These are phyloP conservation scores for Bellardia pandia DNA, from an alignment of 2,888 invertebrate genomes.

Conservation along the genomic window DNA sequence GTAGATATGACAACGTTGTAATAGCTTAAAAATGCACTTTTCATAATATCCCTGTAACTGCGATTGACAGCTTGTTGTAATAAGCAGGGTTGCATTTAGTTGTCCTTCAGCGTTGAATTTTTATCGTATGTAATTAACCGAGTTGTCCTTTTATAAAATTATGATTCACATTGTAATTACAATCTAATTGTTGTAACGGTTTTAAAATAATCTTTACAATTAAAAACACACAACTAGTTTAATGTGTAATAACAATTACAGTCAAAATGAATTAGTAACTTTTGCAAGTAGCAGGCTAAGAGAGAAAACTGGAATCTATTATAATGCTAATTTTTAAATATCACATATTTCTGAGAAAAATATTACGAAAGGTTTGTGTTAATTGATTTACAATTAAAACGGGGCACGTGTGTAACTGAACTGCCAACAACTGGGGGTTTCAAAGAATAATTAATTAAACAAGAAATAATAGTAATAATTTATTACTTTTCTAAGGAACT, in stretches of 20 bases:
- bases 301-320: neutral
- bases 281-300: neutral
- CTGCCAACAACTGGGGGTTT: slow-evolving; percentile 10
- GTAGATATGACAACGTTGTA: too few species aligned
- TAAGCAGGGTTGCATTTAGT: too few species aligned
- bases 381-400: slow-evolving; percentile 8
- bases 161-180: slow-evolving; percentile 7
- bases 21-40: too few species aligned
- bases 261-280: slow-evolving; percentile 26
- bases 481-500: too few species aligned
- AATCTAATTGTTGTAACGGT: neutral
- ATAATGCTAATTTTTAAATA: slow-evolving; percentile 6
- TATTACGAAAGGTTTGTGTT: neutral
- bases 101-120: too few species aligned
- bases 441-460: neutral
- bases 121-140: too few species aligned
- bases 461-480: too few species aligned
- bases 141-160: neutral
- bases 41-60: too few species aligned
- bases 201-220: neutral
- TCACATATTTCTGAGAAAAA: slow-evolving; percentile 36
- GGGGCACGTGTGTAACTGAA: neutral
- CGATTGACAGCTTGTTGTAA: too few species aligned
- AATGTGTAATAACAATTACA: slow-evolving; percentile 1
- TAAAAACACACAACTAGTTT: slow-evolving; percentile 12